Base-by-base conservation (phyloP, 92 coral and sea anemone species). In the Bergia sp. region DNA sequence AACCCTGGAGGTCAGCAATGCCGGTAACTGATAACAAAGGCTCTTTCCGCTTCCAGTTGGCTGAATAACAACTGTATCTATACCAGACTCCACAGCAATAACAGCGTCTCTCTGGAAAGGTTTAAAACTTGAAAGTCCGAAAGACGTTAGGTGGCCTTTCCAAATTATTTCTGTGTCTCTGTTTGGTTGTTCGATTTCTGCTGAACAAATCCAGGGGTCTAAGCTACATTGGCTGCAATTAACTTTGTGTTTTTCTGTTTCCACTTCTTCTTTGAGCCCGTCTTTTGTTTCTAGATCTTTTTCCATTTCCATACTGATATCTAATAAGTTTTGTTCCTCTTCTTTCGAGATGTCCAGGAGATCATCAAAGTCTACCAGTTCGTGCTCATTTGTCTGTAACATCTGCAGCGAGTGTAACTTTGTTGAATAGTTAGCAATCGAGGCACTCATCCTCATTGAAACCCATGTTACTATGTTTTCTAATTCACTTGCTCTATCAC, bases 1-100 rank as follows among this genome's bases (percentile, higher is more conserved):
- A n/a, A 41, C 81, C 0, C 76, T 37, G 41, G 69, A 76, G 5
- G 92, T 90, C 69, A 91, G 82, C 11, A 91, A 73, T 37, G 93
- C 69, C 37, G 94, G 91, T 73, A 91, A 49, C 75, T 91, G 94
- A 74, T 73, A 93, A 61, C 92, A 91, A 41, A 86, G 50, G 80
- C 93, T 91, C 89, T 91, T 91, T 1, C 94, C 93, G 74, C 93
- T 91, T 20, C 94, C 94, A 18, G 96, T 91, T 21, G 90, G 87
- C 86, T 93, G 93, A 4, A 93, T 85, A 38, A 93, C 89, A 23
- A 91, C 86, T 21, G 76, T 76, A 81, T 91, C 92, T 21, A 49
- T 85, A 20, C 89, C 82, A 4, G 61, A 74, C 73, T 89, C 40
- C 1, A 91, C 81, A 43, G 83, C 58, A 21, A 87, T 89, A 81